Conservation (phyloP, 1,140 invertebrate species). For the Capitella teleta region DNA sequence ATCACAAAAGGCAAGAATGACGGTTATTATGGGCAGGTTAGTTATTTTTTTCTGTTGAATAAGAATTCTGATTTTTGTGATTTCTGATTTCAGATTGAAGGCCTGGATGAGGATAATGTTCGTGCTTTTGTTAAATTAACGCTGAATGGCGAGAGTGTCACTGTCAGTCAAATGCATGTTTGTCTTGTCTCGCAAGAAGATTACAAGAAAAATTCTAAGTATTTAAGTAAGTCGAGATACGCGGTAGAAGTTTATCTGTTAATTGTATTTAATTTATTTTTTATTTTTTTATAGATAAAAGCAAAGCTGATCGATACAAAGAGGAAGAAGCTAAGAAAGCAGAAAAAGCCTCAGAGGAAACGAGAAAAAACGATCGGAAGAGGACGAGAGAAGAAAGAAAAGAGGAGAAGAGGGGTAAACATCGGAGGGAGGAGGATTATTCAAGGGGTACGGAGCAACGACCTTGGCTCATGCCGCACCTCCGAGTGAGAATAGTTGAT, state of each 20-base stretch:
- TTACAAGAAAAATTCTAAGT: constrained; percentile 64
- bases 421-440: too few relatives aligned
- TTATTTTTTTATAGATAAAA: constrained; percentile 20
- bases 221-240: constrained; percentile 24
- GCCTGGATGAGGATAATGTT: constrained; percentile 72
- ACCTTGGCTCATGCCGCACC: too few relatives aligned
- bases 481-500: too few relatives aligned
- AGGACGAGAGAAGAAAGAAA: too few relatives aligned
- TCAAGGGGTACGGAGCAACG: too few relatives aligned
- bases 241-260: too few relatives aligned
- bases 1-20: constrained; percentile 46
- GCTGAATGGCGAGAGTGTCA: constrained; percentile 55
- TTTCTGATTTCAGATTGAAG: constrained; percentile 54
- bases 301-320: constrained; percentile 31
- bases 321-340: constrained; percentile 22
- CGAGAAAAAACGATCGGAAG: too few relatives aligned
- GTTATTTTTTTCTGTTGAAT: too few relatives aligned
- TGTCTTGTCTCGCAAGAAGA: constrained; percentile 64
- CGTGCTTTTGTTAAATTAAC: constrained; percentile 67
- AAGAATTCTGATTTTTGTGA: too few relatives aligned
- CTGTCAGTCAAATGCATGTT: constrained; percentile 65
- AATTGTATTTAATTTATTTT: neutral
- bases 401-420: too few relatives aligned
- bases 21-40: constrained; percentile 66
- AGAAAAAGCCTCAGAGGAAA: too few relatives aligned